phyloP scores from a whole-genome alignment of 2,888 invertebrate species.

The Subacronicta megacephala region DNA sequence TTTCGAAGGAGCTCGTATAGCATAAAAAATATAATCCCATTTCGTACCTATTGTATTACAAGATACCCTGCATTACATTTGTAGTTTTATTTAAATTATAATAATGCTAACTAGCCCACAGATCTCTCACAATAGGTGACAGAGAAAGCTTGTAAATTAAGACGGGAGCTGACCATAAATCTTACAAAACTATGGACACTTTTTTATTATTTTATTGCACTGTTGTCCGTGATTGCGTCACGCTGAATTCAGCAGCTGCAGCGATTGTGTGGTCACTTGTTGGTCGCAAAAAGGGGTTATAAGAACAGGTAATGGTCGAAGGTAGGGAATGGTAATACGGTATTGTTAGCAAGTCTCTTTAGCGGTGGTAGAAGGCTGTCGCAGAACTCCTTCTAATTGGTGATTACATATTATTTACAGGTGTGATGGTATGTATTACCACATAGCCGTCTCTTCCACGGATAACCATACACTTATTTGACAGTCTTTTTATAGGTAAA shows the following conservation, averaged over 20 bases:
- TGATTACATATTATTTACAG: too few species aligned
- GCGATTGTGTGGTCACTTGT: constrained; percentile 43
- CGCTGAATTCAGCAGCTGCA: constrained; percentile 52
- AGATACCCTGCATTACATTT: too few species aligned
- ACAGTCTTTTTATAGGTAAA: too few species aligned
- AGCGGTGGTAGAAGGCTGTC: too few species aligned
- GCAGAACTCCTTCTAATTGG: too few species aligned
- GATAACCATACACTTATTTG: too few species aligned
- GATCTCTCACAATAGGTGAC: constrained; percentile 44
- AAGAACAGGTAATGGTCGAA: constrained; percentile 20
- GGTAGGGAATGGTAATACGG: constrained; percentile 50
- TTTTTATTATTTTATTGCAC: constrained; percentile 67
- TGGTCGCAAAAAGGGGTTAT: constrained; percentile 17
- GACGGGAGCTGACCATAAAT: constrained; percentile 72
- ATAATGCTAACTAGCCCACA: constrained; percentile 33
- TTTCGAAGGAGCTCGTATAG: too few species aligned
- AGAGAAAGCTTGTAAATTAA: constrained; percentile 76
- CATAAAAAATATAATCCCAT: too few species aligned
- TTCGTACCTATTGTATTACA: too few species aligned
- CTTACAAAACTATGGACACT: constrained; percentile 76
- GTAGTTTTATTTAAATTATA: constrained; percentile 6
- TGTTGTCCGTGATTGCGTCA: constrained; percentile 52
- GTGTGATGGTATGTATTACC: too few species aligned
- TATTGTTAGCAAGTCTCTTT: constrained; percentile 2
- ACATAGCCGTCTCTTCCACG: too few species aligned